These are phyloP conservation scores for Verasper variegatus DNA, from an alignment of 2,113 vertebrate genomes.

Conservation along the genomic window DNA sequence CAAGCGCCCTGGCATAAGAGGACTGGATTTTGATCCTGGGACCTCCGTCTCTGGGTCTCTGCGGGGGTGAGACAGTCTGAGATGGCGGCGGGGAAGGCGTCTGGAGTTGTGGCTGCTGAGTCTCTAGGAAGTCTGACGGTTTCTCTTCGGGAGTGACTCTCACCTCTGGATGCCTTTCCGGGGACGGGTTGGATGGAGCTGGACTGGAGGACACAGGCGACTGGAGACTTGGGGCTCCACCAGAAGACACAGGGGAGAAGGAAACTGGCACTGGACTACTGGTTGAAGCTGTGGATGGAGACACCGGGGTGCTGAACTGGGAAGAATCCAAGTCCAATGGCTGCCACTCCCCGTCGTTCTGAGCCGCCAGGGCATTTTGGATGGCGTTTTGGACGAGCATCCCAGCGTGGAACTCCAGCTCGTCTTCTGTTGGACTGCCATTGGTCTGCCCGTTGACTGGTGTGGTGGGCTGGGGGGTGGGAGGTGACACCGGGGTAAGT, in stretches of 20 bases:
- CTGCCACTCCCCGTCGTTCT: constrained; percentile 83
- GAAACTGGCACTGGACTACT: constrained; percentile 68
- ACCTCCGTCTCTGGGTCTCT: constrained; percentile 83
- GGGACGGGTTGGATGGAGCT: constrained; percentile 49
- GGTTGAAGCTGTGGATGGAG: constrained; percentile 59
- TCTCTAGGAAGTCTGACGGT: constrained; percentile 9
- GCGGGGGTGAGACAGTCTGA: constrained; percentile 73
- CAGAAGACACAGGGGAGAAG: constrained; percentile 62
- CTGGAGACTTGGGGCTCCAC: constrained; percentile 50
- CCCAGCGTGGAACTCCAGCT: constrained; percentile 91
- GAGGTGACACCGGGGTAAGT: constrained; percentile 79
- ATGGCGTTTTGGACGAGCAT: constrained; percentile 93
- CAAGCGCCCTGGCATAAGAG: constrained; percentile 72
- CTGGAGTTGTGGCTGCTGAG: constrained; percentile 69
- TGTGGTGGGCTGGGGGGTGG: constrained; percentile 88
- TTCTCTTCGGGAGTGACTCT: constrained; percentile 30
- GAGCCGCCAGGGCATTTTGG: constrained; percentile 90
- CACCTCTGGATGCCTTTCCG: constrained; percentile 36
- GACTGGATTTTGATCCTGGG: constrained; percentile 80
- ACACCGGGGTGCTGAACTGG: constrained; percentile 51
- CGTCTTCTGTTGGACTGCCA: constrained; percentile 82
- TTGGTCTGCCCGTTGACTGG: constrained; percentile 82
- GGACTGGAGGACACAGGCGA: constrained; percentile 64
- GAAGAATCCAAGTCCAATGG: constrained; percentile 51
- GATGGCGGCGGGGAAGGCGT: constrained; percentile 55